Evolutionary conservation across 1,140 invertebrate species (phyloP).

Genomic region (Ceratina japonica): DNA sequence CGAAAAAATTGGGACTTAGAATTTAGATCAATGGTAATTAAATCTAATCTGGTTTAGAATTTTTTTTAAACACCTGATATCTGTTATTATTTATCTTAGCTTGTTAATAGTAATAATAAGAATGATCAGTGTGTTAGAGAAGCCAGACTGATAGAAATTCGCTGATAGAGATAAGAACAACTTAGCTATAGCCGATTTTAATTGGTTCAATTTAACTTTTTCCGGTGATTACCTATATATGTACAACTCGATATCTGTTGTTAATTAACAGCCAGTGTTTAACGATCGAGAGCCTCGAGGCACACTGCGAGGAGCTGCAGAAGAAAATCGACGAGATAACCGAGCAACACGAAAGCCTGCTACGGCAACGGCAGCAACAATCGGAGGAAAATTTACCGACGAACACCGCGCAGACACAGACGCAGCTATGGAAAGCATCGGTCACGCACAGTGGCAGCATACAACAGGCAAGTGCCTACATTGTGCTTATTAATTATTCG

Average conservation of each 20-base stretch:
- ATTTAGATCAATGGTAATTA: too few species aligned
- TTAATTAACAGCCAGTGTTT: conserved; percentile 82
- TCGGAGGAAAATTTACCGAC: conserved; percentile 48
- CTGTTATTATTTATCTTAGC: too few species aligned
- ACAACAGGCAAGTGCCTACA: conserved; percentile 63
- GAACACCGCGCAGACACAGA: conserved; percentile 51
- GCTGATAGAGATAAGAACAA: too few species aligned
- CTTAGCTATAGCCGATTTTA: too few species aligned
- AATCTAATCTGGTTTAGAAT: too few species aligned
- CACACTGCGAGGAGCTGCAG: conserved; percentile 90
- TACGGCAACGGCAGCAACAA: conserved; percentile 62
- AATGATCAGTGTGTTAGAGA: too few species aligned
- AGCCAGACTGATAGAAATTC: too few species aligned
- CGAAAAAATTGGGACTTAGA: too few species aligned
- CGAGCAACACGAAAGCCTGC: conserved; percentile 71
- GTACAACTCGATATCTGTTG: background rate
- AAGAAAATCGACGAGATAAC: conserved; percentile 87
- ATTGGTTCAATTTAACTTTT: too few species aligned
- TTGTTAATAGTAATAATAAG: too few species aligned
- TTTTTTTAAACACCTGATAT: too few species aligned
- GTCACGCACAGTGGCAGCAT: conserved; percentile 73
- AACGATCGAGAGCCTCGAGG: conserved; percentile 88
- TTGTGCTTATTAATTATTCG: conserved; percentile 22
- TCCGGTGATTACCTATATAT: too few species aligned
- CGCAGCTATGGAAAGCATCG: conserved; percentile 56